These are phyloP conservation scores for Chaenogobius annularis DNA, from an alignment of 2,113 vertebrate species.

Conservation along the genomic window DNA sequence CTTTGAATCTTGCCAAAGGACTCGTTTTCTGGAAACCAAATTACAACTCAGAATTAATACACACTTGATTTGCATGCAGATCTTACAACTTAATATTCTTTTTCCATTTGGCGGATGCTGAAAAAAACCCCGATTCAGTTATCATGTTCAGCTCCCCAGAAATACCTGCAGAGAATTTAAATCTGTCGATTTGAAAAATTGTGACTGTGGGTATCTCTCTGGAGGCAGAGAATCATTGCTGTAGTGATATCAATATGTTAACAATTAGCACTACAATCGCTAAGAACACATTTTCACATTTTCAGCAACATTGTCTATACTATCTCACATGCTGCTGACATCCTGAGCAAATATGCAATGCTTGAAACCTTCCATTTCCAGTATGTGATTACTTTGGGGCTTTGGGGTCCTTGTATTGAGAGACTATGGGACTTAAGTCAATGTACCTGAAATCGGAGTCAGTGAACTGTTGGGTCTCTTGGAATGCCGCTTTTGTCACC, in stretches of 20 bases:
- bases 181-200: slow-evolving; percentile 32
- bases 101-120: slow-evolving; percentile 28
- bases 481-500: slow-evolving; percentile 44
- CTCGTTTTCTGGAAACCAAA: slow-evolving; percentile 47
- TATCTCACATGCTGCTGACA: slow-evolving; percentile 23
- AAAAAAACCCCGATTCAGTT: background rate
- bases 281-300: slow-evolving; percentile 24
- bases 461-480: slow-evolving; percentile 49
- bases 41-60: slow-evolving; percentile 59
- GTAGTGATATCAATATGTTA: slow-evolving; percentile 14
- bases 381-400: slow-evolving; percentile 56
- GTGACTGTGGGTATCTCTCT: slow-evolving; percentile 13
- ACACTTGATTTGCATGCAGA: slow-evolving; percentile 56
- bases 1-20: slow-evolving; percentile 59
- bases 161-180: slow-evolving; percentile 23
- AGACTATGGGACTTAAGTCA: slow-evolving; percentile 35
- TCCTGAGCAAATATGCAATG: slow-evolving; percentile 32
- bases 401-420: slow-evolving; percentile 41
- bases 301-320: slow-evolving; percentile 29
- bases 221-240: slow-evolving; percentile 14
- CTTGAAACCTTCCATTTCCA: slow-evolving; percentile 30
- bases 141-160: slow-evolving; percentile 11
- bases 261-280: slow-evolving; percentile 26
- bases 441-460: slow-evolving; percentile 49
- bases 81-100: slow-evolving; percentile 43